Evolutionary conservation across 2,888 invertebrate species (phyloP).

Genomic region (Taphrorychus bicolor): DNA sequence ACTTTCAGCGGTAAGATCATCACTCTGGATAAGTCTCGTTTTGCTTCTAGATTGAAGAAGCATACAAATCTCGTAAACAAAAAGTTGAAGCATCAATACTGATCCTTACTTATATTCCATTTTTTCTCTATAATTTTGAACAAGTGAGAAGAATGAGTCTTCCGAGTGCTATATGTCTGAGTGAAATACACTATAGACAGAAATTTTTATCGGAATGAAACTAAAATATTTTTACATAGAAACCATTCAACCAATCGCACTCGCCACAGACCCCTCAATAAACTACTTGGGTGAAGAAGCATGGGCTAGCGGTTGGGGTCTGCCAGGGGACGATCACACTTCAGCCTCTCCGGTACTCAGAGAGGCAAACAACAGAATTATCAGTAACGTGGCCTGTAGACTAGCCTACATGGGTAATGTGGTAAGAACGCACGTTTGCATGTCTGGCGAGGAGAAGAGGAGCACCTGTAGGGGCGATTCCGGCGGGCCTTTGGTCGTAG

Average conservation of each 20-base stretch:
- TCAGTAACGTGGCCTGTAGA: conserved; percentile 60
- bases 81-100: too few relatives aligned
- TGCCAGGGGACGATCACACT: conserved; percentile 53
- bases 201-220: too few relatives aligned
- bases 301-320: conserved; percentile 63
- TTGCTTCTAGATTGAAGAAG: too few relatives aligned
- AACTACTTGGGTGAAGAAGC: conserved; percentile 56
- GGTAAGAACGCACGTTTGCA: conserved; percentile 61
- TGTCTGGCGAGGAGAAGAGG: conserved; percentile 57
- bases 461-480: conserved; percentile 64
- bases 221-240: too few relatives aligned
- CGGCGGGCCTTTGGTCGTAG: conserved; percentile 51
- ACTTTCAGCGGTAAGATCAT: too few relatives aligned
- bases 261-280: conserved; percentile 52
- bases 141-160: too few relatives aligned
- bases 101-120: not conserved
- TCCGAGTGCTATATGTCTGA: too few relatives aligned
- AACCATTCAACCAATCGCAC: conserved; percentile 56
- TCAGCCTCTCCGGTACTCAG: conserved; percentile 59
- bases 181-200: too few relatives aligned
- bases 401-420: conserved; percentile 57
- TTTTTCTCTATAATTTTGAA: not conserved
- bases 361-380: conserved; percentile 53
- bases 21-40: too few relatives aligned
- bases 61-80: too few relatives aligned